Base-by-base conservation (phyloP, 2,888 invertebrate species). In the Nymphalis c-album region DNA sequence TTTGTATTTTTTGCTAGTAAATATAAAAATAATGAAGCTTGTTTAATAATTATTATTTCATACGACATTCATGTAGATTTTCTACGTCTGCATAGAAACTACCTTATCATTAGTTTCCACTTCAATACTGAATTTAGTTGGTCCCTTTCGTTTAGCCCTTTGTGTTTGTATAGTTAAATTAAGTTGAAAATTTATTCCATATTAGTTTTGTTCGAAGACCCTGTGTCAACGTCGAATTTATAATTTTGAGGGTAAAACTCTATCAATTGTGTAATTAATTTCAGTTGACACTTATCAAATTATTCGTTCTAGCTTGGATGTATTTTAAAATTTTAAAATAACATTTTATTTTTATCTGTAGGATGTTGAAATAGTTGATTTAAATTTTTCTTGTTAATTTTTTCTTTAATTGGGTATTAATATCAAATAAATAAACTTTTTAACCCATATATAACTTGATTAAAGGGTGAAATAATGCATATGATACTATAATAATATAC, bases 181-280 rank as follows among this genome's bases (percentile, higher is more conserved):
- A 90, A 91, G 91, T 91, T 90, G 91, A 91, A 91, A 91, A 91
- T 92, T 89, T 91, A 92, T 91, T 90, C 91, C 86, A 82, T 87
- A 90, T 91, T 87, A 86, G 87, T 85, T 80, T 78, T 81, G 79
- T 77, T 75, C 79, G 79, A 79, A 72, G 78, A 81, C 84, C 84
- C 83, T 83, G 81, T 86, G 90, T 91, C 90, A 89, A 86, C 86
- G 80, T 82, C 82, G 88, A 90, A 90, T 88, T 86, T 87, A 88
- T 90, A 90, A 91, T 90, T 90, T 88, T 80, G 76, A 80, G 81
- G 82, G 79, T 83, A 83, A 85, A 87, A 87, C 88, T 88, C 86
- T 77, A 76, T 76, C 68, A 69, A 70, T 55, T 55, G 74, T 67
- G 71, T 78, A 85, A 87, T 86, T 86, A 82, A 81, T 84, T 88